These are phyloP conservation scores for Neosilurus hyrtlii DNA, from an alignment of 2,797 vertebrate genomes.

Conservation along the genomic window DNA sequence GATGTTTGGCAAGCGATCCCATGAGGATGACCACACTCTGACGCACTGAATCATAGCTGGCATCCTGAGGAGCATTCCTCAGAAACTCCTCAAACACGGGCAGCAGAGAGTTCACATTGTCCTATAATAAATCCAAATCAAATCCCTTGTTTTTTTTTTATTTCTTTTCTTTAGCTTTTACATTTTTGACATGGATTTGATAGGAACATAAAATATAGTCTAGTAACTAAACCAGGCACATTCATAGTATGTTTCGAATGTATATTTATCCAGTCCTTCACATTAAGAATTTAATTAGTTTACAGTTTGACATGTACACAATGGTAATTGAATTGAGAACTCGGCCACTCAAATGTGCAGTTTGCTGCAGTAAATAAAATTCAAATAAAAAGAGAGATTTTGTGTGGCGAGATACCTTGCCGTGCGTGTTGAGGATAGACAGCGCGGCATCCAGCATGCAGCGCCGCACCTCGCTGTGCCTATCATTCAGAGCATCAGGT, in stretches of 20 bases:
- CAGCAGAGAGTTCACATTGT: constrained; percentile 91
- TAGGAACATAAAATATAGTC: not conserved
- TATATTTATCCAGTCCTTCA: not conserved
- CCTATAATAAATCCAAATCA: constrained; percentile 52
- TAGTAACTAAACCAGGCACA: not conserved
- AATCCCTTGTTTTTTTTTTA: too few relatives aligned
- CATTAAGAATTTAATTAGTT: not conserved
- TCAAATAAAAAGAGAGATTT: not conserved
- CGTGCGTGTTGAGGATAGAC: constrained; percentile 90
- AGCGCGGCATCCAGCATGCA: constrained; percentile 96
- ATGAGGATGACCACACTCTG: constrained; percentile 98
- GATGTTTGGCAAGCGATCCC: constrained; percentile 97
- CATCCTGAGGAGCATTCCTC: constrained; percentile 92
- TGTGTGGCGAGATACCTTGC: constrained; percentile 79
- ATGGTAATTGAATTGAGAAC: not conserved
- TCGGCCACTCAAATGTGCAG: not conserved
- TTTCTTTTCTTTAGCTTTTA: too few relatives aligned
- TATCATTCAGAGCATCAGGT: constrained; percentile 93
- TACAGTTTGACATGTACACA: not conserved
- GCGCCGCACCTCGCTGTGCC: constrained; percentile 89
- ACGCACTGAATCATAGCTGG: constrained; percentile 93
- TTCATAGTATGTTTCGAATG: not conserved
- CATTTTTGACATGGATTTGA: not conserved
- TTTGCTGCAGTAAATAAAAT: not conserved
- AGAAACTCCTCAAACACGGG: constrained; percentile 98